Base-by-base conservation (phyloP, 2,888 invertebrate species). In the Emmelina monodactyla region DNA sequence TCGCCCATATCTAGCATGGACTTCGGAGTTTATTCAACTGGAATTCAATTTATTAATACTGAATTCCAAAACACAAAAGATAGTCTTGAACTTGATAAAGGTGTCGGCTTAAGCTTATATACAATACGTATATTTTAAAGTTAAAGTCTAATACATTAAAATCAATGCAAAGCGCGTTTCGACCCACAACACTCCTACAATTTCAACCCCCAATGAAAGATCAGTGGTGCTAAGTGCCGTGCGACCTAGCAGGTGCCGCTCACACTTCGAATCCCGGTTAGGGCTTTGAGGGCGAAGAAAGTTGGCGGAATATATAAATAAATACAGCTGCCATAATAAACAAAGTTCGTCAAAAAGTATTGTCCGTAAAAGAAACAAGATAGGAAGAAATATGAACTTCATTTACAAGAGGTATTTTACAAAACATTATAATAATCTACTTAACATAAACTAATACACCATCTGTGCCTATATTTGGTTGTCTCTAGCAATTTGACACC, bases 201-300 rank as follows among this genome's bases (percentile, higher is more conserved):
- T 25, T 25, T n/a, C 9, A 25, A 9, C 25, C 33, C 33, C 37
- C 47, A 47, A 42, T 38, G 41, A 43, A 40, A 37, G 25, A n/a
- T n/a, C n/a, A n/a, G n/a, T n/a, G 25, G 25, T 25, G n/a, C 39
- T 58, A 56, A 61, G 60, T 61, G 59, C 50, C 55, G 61, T 61
- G 61, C 38, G 61, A 60, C 37, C 3, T n/a, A 12, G 34, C 60
- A 60, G 58, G 53, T 60, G 60, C 22, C 5, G 30, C 25, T 49
- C 45, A 40, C 49, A 33, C 45, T 37, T 22, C 30, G 15, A 37
- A 22, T 35, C 29, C 35, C 40, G 47, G 49, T 57, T 55, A 37
- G 58, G 55, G 37, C 42, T 34, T 38, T 38, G 44, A 58, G 60
- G 50, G 51, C 48, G 57, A 34, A 38, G 36, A 40, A 47, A 59